Percentiles rank a stretch among this genome's conserved stretches.
Conservation (phyloP, 2,888 invertebrate genomes). For the Athripsodes cinereus region DNA sequence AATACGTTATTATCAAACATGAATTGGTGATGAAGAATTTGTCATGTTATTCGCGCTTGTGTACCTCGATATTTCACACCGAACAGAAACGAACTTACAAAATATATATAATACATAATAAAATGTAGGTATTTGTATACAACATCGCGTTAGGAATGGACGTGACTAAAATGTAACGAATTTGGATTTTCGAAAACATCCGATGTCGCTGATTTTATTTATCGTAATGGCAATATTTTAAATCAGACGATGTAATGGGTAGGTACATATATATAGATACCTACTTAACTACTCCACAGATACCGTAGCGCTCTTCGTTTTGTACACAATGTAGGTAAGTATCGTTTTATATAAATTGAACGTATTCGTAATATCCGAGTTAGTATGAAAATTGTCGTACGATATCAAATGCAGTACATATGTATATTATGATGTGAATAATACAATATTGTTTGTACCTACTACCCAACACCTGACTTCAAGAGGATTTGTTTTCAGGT, state of each 20-base stretch:
- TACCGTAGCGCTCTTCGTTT: too few relatives aligned
- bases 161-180: background rate
- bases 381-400: too few relatives aligned
- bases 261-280: background rate
- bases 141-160: background rate
- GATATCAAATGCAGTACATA: too few relatives aligned
- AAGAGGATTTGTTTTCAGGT: too few relatives aligned
- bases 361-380: too few relatives aligned
- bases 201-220: background rate
- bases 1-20: background rate
- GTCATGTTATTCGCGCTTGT: slow-evolving; percentile 1
- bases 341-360: too few relatives aligned
- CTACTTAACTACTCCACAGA: background rate
- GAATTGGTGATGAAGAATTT: background rate
- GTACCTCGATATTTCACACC: background rate
- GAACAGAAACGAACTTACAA: background rate
- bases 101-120: background rate
- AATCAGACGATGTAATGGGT: background rate
- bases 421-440: too few relatives aligned
- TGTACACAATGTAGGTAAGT: too few relatives aligned
- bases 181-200: slow-evolving; percentile 1
- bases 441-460: too few relatives aligned
- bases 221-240: slow-evolving; percentile 1
- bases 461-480: too few relatives aligned
- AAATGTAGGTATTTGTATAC: slow-evolving; percentile 2